A percentile compares a stretch with the other conserved stretches of the same genome.
Evolutionary conservation across 2,113 vertebrate genomes (phyloP).

Genomic region (Mellivora capensis): DNA sequence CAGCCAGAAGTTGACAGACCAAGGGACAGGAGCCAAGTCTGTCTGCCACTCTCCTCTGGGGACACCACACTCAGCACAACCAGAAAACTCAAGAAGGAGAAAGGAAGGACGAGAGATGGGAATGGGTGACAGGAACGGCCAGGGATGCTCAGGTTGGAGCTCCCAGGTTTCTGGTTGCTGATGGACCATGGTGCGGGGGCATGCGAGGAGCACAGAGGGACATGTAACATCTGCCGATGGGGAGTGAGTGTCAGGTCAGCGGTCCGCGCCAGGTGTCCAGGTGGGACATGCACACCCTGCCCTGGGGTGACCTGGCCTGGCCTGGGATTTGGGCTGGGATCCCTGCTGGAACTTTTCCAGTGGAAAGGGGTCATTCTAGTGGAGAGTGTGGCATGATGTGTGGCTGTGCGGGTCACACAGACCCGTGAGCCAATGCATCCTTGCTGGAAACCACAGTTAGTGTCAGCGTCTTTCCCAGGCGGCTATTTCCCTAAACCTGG

Average conservation of each 20-base stretch:
- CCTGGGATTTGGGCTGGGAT: rapidly evolving
- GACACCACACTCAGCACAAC: rapidly evolving
- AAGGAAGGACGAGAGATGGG: not conserved
- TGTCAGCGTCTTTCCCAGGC: not conserved
- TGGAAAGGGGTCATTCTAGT: rapidly evolving
- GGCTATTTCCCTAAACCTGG: not conserved
- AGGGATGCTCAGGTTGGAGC: rapidly evolving
- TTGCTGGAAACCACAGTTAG: not conserved
- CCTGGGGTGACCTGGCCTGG: rapidly evolving
- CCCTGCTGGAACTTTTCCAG: not conserved
- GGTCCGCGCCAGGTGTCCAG: rapidly evolving
- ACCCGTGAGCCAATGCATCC: rapidly evolving
- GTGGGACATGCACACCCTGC: not conserved
- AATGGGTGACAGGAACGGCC: not conserved
- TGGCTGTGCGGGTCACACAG: rapidly evolving
- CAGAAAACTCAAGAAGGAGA: rapidly evolving
- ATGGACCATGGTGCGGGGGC: rapidly evolving
- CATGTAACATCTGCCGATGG: not conserved
- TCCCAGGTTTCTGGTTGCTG: not conserved
- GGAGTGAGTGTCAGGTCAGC: not conserved
- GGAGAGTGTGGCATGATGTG: rapidly evolving
- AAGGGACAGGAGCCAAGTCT: rapidly evolving
- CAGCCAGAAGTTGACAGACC: rapidly evolving
- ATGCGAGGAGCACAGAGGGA: no score
- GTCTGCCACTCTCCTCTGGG: rapidly evolving